A percentile compares a stretch with the other conserved stretches of the same genome.
These are phyloP conservation scores for Gouania willdenowi DNA, from an alignment of 2,797 vertebrate genomes.

Conservation along the genomic window DNA sequence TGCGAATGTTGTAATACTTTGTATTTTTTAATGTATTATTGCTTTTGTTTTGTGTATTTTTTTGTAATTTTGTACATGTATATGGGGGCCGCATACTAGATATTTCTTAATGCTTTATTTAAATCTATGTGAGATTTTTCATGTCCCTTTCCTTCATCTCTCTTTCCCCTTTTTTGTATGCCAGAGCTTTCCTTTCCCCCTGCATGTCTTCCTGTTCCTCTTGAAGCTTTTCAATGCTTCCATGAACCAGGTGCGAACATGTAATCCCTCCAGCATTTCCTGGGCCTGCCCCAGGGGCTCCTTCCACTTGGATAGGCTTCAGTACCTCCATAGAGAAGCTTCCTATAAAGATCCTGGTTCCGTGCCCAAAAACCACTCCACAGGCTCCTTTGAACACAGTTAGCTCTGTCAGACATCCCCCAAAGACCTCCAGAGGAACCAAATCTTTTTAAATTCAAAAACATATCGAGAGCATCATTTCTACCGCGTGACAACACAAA, in stretches of 20 bases:
- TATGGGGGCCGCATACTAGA: no score
- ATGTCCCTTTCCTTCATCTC: no score
- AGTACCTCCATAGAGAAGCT: not conserved
- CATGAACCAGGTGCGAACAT: conserved; percentile 4
- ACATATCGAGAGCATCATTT: not conserved
- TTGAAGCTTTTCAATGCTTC: conserved; percentile 4
- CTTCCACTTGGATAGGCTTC: conserved; percentile 2
- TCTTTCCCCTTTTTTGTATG: no score
- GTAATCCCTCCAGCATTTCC: conserved; percentile 5
- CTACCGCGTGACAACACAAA: not conserved
- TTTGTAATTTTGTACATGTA: no score
- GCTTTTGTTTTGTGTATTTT: no score
- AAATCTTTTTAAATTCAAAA: not conserved
- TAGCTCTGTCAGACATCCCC: not conserved
- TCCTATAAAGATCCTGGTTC: conserved; percentile 6
- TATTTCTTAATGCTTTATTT: no score
- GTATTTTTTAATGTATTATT: no score
- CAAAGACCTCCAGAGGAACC: not conserved
- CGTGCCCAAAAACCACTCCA: conserved; percentile 6
- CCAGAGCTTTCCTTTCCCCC: not conserved
- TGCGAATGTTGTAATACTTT: no score
- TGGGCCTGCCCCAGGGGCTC: not conserved
- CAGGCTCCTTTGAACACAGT: conserved; percentile 2
- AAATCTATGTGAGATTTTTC: no score
- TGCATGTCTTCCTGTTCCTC: not conserved